phyloP scores from a whole-genome alignment of 2,888 invertebrate species.

The Apamea sordens region DNA sequence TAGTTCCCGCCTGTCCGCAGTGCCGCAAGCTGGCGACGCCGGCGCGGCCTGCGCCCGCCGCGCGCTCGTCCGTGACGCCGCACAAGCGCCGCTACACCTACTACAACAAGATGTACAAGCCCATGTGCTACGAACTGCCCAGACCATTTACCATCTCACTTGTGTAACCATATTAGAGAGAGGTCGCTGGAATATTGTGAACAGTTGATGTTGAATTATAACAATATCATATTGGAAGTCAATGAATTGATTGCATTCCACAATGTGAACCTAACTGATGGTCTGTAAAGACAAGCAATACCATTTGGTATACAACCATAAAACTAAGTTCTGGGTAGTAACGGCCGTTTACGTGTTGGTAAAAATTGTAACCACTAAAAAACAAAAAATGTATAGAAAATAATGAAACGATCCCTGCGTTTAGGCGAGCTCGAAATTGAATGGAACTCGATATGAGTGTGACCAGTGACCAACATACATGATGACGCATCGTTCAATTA shows the following conservation, averaged over 20 bases:
- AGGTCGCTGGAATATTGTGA: background rate
- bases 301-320: background rate
- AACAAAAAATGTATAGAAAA: background rate
- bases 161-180: slow-evolving; percentile 67
- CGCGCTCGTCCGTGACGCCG: slow-evolving; percentile 82
- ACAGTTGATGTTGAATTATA: background rate
- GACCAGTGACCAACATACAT: background rate
- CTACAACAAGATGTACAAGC: slow-evolving; percentile 87
- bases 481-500: background rate
- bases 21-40: slow-evolving; percentile 66
- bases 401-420: background rate
- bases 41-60: too few relatives aligned
- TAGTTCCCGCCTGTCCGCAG: slow-evolving; percentile 58
- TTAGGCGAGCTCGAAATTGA: background rate
- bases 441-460: background rate
- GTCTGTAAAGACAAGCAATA: background rate
- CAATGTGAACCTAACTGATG: background rate
- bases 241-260: background rate
- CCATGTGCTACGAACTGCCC: slow-evolving; percentile 84
- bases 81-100: slow-evolving; percentile 87
- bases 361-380: background rate
- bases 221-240: background rate
- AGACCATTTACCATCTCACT: slow-evolving; percentile 82
- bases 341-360: too few relatives aligned
- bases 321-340: background rate